A percentile compares a stretch with the other conserved stretches of the same genome.
These are phyloP conservation scores for Lepidocyrtinus sp. DNA, from an alignment of 2,888 invertebrate genomes.

Conservation along the genomic window DNA sequence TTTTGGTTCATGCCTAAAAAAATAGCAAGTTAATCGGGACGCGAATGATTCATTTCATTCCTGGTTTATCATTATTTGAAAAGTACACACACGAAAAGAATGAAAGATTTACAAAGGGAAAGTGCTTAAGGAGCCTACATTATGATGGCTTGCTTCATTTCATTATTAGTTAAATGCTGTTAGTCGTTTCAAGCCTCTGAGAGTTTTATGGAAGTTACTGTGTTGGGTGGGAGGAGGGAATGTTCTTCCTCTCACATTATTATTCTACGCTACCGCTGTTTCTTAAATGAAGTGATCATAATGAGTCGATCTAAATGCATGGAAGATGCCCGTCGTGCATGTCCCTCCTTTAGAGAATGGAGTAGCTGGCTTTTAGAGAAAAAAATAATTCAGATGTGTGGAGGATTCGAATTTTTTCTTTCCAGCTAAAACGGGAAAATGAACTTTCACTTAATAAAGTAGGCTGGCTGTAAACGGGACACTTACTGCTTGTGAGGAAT, in stretches of 20 bases:
- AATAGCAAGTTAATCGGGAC: slow-evolving; percentile 1
- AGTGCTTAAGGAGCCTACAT: background rate
- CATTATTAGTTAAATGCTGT: too few species aligned
- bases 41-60: slow-evolving; percentile 5
- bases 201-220: too few species aligned
- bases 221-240: background rate
- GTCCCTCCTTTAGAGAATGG: slow-evolving; percentile 19
- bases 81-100: slow-evolving; percentile 16
- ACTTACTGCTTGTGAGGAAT: too few species aligned
- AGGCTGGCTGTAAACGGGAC: too few species aligned
- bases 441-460: background rate
- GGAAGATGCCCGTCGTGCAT: slow-evolving; percentile 60
- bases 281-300: slow-evolving; percentile 70
- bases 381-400: background rate
- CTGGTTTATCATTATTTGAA: slow-evolving; percentile 1
- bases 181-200: too few species aligned
- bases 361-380: background rate
- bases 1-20: too few species aligned
- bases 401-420: background rate
- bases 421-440: background rate
- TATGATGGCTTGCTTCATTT: too few species aligned
- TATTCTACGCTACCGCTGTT: slow-evolving; percentile 54
- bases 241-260: slow-evolving; percentile 23
- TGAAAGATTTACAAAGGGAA: slow-evolving; percentile 8
- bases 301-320: slow-evolving; percentile 70